phyloP scores from a whole-genome alignment of 2,797 vertebrate genomes.

The Florisuga fusca region DNA sequence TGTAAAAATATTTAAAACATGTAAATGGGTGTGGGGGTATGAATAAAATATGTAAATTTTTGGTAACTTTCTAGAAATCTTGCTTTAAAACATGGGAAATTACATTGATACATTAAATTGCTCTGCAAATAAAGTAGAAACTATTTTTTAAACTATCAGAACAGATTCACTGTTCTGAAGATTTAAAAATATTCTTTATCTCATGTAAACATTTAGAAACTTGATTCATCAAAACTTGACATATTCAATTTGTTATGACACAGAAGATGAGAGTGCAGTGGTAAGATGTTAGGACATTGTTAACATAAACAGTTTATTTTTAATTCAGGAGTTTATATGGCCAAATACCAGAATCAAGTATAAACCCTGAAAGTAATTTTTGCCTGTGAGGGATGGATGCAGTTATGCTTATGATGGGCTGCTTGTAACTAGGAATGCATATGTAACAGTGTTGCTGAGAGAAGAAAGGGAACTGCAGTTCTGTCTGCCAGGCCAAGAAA shows the following conservation, averaged over 20 bases:
- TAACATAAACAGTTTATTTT: not conserved
- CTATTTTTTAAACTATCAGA: not conserved
- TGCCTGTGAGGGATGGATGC: not conserved
- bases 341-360: not conserved
- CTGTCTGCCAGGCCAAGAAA: not conserved
- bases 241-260: not conserved
- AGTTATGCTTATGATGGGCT: not conserved
- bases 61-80: not conserved
- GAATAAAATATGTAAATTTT: not conserved
- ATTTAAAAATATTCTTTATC: not conserved
- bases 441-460: not conserved
- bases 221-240: not conserved
- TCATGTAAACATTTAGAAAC: not conserved
- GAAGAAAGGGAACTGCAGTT: not conserved
- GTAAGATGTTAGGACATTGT: not conserved
- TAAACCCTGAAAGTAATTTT: not conserved
- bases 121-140: not conserved
- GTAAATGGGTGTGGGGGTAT: not conserved
- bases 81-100: not conserved
- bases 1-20: not conserved
- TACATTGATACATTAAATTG: not conserved
- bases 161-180: not conserved
- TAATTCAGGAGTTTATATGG: not conserved
- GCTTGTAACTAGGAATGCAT: not conserved
- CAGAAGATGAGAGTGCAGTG: not conserved